Evolutionary conservation across 2,797 vertebrate species (phyloP), one percentile per base, ranked within the genome.

Genomic region (Euthynnus affinis): DNA sequence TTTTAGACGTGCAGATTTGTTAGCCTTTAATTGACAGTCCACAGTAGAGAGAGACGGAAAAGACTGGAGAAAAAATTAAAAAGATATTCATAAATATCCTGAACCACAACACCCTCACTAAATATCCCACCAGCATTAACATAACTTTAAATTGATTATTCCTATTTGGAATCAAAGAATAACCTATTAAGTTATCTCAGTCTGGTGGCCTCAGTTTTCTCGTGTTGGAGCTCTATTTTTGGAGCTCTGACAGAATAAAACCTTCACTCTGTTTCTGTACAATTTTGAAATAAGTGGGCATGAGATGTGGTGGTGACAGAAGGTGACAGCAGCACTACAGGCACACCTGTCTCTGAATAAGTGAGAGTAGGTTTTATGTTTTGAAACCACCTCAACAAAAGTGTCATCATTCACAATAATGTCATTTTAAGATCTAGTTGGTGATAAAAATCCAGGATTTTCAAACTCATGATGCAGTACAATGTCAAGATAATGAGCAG

Each of bases 1-100:
- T 86, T 88, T 82, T 72, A 66, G 78, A 74, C 64, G 49, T 72
- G 44, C 34, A 61, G 56, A 82, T 60, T 78, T 74, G 58, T 42
- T 13, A 22, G 27, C 8, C 15, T 81, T 80, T 81, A 86, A 84
- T 69, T 78, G 70, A 81, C 9, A 84, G 67, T 58, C 83, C 58
- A 56, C 69, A 61, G 42, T 59, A 51, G 23, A 78, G 51, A 73
- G 59, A 65, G 65, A 48, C 1, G 9, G 52, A 29, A 58, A 67
- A 69, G 57, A 75, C 40, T 12, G 20, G 46, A 51, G 48, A 53
- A 25, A n/a, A 61, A 34, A 32, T 52, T 29, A 49, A 40, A 48
- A 40, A 64, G 5, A 64, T 9, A 34, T 61, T 14, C 34, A 71
- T 2, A 44, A 40, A 60, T 73, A 66, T 66, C 49, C 34, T 57